These are phyloP conservation scores for Pristis pectinata DNA, from an alignment of 2,797 vertebrate genomes.

Conservation along the genomic window DNA sequence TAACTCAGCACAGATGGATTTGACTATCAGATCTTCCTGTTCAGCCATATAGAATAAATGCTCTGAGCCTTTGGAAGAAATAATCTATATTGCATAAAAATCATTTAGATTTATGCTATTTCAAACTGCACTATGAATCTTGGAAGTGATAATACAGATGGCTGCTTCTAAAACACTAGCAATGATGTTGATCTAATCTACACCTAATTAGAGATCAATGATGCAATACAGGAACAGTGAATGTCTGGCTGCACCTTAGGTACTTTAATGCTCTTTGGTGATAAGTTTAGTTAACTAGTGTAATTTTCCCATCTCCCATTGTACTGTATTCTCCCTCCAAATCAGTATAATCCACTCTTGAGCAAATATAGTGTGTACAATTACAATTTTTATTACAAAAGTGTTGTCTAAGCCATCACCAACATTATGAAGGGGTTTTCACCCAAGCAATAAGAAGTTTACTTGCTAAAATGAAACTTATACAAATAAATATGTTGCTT, in stretches of 20 bases:
- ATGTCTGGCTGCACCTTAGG: neutral
- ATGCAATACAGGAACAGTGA: neutral
- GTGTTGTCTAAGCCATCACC: neutral
- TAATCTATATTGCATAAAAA: slow-evolving; percentile 23
- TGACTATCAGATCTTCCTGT: neutral
- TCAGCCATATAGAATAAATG: neutral
- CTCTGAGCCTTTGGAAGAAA: neutral
- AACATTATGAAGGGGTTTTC: neutral
- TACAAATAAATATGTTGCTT: neutral
- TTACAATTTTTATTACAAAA: neutral
- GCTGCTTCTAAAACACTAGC: neutral
- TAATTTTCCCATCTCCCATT: neutral
- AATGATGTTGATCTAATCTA: neutral
- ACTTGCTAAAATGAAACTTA: neutral
- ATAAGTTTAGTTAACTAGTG: neutral
- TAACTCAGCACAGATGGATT: neutral
- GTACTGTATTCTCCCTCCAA: neutral
- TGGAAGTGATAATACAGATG: neutral
- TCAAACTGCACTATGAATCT: neutral
- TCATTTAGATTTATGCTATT: neutral
- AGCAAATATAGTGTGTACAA: neutral
- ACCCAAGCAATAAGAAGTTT: neutral
- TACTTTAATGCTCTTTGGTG: neutral
- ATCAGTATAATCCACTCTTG: neutral
- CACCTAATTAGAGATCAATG: slow-evolving; percentile 11